phyloP scores from a whole-genome alignment of 1,140 invertebrate genomes.

The Lasaia peninsularis region DNA sequence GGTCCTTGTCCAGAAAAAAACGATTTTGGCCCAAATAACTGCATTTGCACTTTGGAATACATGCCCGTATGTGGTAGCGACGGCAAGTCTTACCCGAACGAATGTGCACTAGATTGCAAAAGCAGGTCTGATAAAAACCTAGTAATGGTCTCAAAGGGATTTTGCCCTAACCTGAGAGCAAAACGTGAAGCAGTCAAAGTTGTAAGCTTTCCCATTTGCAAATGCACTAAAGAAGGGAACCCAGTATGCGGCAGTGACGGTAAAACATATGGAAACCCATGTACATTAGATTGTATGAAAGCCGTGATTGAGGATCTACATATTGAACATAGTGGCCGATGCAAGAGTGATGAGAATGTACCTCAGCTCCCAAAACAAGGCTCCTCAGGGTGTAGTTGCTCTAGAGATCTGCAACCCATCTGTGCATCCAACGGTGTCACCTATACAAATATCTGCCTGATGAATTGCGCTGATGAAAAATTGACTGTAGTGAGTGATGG shows the following conservation, averaged over 20 bases:
- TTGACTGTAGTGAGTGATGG: constrained; percentile 24
- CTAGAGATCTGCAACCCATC: constrained; percentile 29
- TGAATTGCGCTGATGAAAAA: constrained; percentile 35
- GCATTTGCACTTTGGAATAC: constrained; percentile 18
- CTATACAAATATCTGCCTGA: constrained; percentile 39
- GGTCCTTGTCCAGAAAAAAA: background rate
- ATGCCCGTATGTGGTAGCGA: constrained; percentile 26
- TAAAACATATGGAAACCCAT: constrained; percentile 72
- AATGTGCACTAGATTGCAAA: constrained; percentile 23
- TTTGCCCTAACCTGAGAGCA: constrained; percentile 16
- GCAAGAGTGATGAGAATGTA: constrained; percentile 2
- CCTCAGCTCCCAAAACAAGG: background rate
- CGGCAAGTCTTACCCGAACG: constrained; percentile 27
- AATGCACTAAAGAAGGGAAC: constrained; percentile 33
- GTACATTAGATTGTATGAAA: constrained; percentile 61
- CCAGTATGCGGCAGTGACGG: constrained; percentile 76
- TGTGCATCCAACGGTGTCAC: constrained; percentile 43
- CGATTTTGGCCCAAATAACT: background rate
- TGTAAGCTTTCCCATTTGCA: constrained; percentile 22
- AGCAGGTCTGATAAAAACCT: background rate
- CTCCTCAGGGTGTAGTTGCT: constrained; percentile 26
- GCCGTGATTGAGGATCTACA: constrained; percentile 19
- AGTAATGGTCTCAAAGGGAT: constrained; percentile 1
- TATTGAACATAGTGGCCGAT: constrained; percentile 25
- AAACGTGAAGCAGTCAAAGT: constrained; percentile 28